These are phyloP conservation scores for Pangasius macronema DNA, from an alignment of 2,797 vertebrate genomes.

Conservation along the genomic window DNA sequence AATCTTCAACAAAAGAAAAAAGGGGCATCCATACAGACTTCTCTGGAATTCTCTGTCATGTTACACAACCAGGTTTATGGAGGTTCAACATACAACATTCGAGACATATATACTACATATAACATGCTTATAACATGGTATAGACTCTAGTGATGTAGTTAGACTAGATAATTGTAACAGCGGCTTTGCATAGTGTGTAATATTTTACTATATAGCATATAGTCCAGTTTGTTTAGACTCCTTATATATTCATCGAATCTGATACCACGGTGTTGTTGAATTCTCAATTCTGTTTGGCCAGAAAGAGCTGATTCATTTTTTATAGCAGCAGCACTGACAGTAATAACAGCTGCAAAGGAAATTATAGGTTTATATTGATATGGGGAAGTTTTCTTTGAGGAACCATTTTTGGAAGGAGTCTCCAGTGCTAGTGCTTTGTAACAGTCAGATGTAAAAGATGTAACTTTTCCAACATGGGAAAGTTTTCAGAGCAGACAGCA, in stretches of 20 bases:
- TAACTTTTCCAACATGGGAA: no score
- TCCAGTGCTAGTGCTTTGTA: neutral
- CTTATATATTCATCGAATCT: no score
- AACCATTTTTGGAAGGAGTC: neutral
- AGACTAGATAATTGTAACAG: neutral
- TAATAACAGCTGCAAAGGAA: neutral
- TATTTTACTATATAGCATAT: neutral
- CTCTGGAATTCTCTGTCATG: neutral
- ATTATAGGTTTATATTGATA: neutral
- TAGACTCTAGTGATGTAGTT: neutral
- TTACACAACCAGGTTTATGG: neutral
- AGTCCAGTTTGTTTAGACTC: neutral
- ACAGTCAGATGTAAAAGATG: neutral
- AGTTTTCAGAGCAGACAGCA: neutral
- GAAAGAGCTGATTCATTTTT: neutral
- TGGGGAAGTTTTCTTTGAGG: neutral
- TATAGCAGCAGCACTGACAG: neutral
- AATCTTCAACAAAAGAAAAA: slow-evolving; percentile 40
- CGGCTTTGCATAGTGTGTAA: neutral
- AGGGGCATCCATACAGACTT: neutral
- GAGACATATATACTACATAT: neutral
- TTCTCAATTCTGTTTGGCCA: neutral
- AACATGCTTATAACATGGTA: neutral
- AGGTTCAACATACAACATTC: neutral
- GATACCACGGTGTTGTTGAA: neutral